Conservation (phyloP, 2,113 vertebrate species). For the Psephotus haematonotus region DNA sequence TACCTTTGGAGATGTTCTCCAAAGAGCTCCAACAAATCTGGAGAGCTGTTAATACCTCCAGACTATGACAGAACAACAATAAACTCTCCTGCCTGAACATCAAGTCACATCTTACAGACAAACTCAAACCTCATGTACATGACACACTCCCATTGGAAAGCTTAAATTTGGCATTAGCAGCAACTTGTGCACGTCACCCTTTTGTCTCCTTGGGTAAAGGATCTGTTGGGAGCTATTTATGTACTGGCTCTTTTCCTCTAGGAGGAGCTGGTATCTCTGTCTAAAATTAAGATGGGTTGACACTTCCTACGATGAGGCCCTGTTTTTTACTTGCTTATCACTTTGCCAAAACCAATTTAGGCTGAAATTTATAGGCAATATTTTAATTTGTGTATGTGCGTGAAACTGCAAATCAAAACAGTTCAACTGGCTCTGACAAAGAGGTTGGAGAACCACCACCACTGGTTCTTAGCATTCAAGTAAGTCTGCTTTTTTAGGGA, state of each 20-base stretch:
- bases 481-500: background rate
- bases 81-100: background rate
- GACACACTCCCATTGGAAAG: background rate
- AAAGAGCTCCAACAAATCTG: background rate
- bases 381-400: background rate
- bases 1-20: background rate
- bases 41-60: background rate
- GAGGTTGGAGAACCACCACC: background rate
- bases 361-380: slow-evolving; percentile 47
- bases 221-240: slow-evolving; percentile 57
- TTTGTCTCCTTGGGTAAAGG: slow-evolving; percentile 56
- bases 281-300: slow-evolving; percentile 66
- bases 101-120: background rate
- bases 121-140: background rate
- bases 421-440: background rate
- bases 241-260: slow-evolving; percentile 57
- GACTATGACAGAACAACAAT: background rate
- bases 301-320: slow-evolving; percentile 63
- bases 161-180: slow-evolving; percentile 16
- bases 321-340: slow-evolving; percentile 55
- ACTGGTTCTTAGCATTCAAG: background rate
- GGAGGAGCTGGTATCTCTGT: slow-evolving; percentile 67
- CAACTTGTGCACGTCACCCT: slow-evolving; percentile 27
- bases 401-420: slow-evolving; percentile 16
- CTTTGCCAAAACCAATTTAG: slow-evolving; percentile 56